Evolutionary conservation across 2,113 vertebrate species (phyloP).

Genomic region (Carollia perspicillata): DNA sequence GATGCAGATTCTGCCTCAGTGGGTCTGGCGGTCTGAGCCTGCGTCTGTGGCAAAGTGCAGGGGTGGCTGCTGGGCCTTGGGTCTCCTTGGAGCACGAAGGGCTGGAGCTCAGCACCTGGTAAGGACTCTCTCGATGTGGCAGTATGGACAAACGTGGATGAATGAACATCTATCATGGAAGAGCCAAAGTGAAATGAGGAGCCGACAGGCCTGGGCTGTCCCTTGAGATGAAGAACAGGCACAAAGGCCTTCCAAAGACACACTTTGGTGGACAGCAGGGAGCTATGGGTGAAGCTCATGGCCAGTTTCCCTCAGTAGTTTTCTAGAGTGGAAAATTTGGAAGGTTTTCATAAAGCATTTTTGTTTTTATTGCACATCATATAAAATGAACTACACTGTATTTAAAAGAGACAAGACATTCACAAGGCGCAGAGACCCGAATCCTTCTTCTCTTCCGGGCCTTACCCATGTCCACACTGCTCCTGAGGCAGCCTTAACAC

Average conservation of each 20-base stretch:
- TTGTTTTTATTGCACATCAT: slow-evolving; percentile 75
- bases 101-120: neutral
- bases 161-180: neutral
- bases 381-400: slow-evolving; percentile 48
- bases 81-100: neutral
- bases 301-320: too few relatives aligned
- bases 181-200: neutral
- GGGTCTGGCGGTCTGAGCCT: too few relatives aligned
- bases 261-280: too few relatives aligned
- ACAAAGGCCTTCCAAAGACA: neutral
- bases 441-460: neutral
- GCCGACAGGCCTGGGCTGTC: neutral
- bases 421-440: neutral
- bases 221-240: neutral
- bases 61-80: too few relatives aligned
- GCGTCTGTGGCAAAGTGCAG: too few relatives aligned
- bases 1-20: neutral
- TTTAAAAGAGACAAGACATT: slow-evolving; percentile 43
- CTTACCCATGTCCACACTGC: neutral
- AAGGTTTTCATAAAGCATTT: neutral
- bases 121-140: neutral
- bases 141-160: fast-evolving
- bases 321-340: neutral
- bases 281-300: fast-evolving
- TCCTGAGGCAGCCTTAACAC: neutral